These are phyloP conservation scores for Argynnis bischoffii DNA, from an alignment of 2,888 invertebrate genomes.

Conservation along the genomic window DNA sequence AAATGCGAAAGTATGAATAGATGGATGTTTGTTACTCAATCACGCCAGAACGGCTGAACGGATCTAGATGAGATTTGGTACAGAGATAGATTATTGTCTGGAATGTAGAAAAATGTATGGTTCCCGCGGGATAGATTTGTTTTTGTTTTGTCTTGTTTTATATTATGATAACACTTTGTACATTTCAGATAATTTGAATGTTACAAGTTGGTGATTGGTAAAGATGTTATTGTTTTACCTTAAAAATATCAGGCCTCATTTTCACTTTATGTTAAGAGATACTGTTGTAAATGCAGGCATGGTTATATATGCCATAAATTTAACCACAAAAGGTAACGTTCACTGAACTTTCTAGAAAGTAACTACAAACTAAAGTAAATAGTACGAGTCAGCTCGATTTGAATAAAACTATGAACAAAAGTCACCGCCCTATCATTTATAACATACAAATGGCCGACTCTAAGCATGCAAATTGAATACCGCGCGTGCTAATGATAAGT, in stretches of 20 bases:
- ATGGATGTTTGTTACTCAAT: no score
- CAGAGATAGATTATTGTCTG: no score
- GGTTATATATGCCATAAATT: slow-evolving; percentile 16
- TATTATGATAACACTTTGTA: no score
- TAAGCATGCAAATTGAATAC: slow-evolving; percentile 55
- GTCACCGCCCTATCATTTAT: slow-evolving; percentile 61
- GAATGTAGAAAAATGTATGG: no score
- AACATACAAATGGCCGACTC: slow-evolving; percentile 46
- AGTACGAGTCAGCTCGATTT: slow-evolving; percentile 20
- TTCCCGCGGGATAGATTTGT: no score
- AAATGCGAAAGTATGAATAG: background rate
- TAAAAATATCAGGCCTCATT: background rate
- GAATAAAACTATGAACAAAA: slow-evolving; percentile 42
- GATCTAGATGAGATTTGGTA: no score
- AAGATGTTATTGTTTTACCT: background rate
- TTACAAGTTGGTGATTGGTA: no score
- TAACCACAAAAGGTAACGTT: slow-evolving; percentile 17
- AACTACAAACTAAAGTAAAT: slow-evolving; percentile 6
- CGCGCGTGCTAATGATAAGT: slow-evolving; percentile 38
- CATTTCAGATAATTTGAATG: no score
- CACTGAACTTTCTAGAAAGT: slow-evolving; percentile 28
- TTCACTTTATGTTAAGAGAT: background rate
- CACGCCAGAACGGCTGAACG: no score
- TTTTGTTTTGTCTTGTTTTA: no score
- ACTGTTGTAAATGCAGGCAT: background rate